These are phyloP conservation scores for Thecocarcelia acutangulata DNA, from an alignment of 2,888 invertebrate species.

Conservation along the genomic window DNA sequence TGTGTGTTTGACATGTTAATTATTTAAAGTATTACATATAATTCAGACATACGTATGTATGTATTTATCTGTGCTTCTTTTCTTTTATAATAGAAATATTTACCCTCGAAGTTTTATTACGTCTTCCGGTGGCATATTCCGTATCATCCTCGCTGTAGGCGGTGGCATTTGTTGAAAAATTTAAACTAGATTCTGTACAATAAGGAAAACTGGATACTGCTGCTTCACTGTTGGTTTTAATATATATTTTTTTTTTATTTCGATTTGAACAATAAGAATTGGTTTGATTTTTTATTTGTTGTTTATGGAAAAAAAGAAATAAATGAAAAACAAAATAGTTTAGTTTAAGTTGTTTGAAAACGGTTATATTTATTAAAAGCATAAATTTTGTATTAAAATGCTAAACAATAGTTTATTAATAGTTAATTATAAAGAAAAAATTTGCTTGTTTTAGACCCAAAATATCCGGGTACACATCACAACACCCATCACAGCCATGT, in stretches of 20 bases:
- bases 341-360: conserved; percentile 59
- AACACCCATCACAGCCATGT: conserved; percentile 44
- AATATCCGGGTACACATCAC: conserved; percentile 25
- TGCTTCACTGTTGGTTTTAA: conserved; percentile 78
- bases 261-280: conserved; percentile 38
- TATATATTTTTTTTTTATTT: conserved; percentile 34
- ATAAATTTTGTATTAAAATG: conserved; percentile 13
- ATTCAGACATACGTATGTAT: too few species aligned
- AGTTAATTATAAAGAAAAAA: conserved; percentile 9
- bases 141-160: conserved; percentile 88
- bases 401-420: background rate
- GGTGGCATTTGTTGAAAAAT: conserved; percentile 85
- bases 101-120: conserved; percentile 88
- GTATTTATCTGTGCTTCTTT: conserved; percentile 34
- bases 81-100: conserved; percentile 76
- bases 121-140: conserved; percentile 87
- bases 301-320: conserved; percentile 65
- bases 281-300: conserved; percentile 44
- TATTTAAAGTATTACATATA: conserved; percentile 32
- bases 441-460: background rate
- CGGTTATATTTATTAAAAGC: conserved; percentile 39
- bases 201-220: conserved; percentile 82
- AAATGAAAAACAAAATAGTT: conserved; percentile 63
- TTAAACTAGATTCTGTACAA: conserved; percentile 83
- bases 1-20: conserved; percentile 13